Evolutionary conservation across 92 coral and sea anemone genomes (phyloP).

Genomic region (Micromussa lordhowensis): DNA sequence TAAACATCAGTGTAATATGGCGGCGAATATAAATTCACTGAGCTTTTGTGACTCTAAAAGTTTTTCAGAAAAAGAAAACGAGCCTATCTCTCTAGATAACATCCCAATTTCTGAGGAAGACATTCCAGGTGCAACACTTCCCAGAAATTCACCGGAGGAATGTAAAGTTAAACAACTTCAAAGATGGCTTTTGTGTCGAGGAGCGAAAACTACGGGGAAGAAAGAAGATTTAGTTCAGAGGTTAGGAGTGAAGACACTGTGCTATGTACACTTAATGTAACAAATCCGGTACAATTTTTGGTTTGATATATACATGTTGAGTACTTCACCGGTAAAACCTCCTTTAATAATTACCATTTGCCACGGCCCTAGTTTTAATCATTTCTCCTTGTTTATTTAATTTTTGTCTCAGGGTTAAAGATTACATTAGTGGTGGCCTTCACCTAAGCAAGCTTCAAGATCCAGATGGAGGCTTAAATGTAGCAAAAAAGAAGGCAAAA

Average conservation of each 20-base stretch:
- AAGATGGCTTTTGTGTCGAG: conserved; percentile 69
- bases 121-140: conserved; percentile 59
- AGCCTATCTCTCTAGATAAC: neutral
- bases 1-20: no score
- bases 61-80: conserved; percentile 9
- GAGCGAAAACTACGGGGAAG: conserved; percentile 70
- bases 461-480: no score
- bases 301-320: no score
- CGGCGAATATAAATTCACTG: neutral
- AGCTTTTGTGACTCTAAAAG: conserved; percentile 1
- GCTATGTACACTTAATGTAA: neutral
- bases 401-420: no score
- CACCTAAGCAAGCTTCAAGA: no score
- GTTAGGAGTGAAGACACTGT: conserved; percentile 29
- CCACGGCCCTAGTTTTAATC: no score
- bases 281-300: no score
- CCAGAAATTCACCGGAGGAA: conserved; percentile 28
- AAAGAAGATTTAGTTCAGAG: conserved; percentile 29
- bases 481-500: no score
- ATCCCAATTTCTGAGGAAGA: conserved; percentile 49
- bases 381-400: no score
- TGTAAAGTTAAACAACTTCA: conserved; percentile 45
- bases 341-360: no score
- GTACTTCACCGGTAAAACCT: no score
- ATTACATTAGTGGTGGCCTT: no score